phyloP scores from a whole-genome alignment of 2,113 vertebrate species.

The Pluvialis apricaria region DNA sequence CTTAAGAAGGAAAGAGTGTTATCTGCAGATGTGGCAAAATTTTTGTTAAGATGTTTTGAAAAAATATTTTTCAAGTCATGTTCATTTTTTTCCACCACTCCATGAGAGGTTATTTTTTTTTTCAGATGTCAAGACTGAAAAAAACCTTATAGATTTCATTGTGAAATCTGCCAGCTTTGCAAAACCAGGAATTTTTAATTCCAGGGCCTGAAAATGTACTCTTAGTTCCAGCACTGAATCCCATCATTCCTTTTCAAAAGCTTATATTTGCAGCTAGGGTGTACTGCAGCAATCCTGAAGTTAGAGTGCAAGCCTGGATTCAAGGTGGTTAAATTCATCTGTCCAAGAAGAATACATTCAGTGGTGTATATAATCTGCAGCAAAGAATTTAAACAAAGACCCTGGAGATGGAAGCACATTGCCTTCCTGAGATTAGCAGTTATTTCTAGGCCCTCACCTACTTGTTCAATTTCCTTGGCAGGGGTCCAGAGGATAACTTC shows the following conservation, averaged over 20 bases:
- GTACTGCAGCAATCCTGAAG: neutral
- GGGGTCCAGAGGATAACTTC: neutral
- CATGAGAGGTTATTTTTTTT: neutral
- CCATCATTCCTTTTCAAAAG: neutral
- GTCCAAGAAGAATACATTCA: neutral
- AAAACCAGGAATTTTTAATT: neutral
- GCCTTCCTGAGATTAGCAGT: neutral
- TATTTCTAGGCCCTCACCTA: neutral
- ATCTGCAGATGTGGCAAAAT: neutral
- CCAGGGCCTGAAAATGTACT: neutral
- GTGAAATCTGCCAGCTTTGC: neutral
- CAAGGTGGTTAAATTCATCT: neutral
- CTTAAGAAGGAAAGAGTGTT: neutral
- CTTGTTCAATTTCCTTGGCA: neutral
- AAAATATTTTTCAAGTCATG: neutral
- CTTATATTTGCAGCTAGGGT: neutral
- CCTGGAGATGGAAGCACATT: neutral
- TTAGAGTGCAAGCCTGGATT: neutral
- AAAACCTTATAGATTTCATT: neutral
- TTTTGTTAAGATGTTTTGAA: neutral
- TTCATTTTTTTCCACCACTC: neutral
- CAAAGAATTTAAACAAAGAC: slow-evolving; percentile 32
- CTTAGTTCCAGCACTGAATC: neutral
- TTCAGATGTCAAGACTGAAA: neutral
- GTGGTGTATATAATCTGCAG: neutral